These are phyloP conservation scores for Argyresthia goedartella DNA, from an alignment of 2,888 invertebrate genomes.

Conservation along the genomic window DNA sequence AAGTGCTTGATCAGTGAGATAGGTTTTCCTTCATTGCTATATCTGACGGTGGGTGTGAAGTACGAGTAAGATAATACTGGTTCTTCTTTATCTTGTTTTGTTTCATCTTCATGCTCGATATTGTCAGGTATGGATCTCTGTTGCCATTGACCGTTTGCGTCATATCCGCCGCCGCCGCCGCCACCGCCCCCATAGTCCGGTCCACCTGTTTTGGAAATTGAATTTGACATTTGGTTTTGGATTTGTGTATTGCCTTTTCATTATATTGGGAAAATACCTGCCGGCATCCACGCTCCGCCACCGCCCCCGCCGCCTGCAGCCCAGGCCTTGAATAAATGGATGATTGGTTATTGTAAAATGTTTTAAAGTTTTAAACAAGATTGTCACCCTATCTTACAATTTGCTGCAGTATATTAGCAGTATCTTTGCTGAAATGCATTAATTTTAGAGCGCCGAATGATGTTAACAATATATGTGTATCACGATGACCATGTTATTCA, in stretches of 20 bases:
- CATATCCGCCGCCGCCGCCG: slow-evolving; percentile 42
- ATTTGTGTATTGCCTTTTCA: background rate
- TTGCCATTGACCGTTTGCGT: slow-evolving; percentile 64
- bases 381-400: no score
- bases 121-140: slow-evolving; percentile 34
- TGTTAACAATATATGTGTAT: no score
- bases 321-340: slow-evolving; percentile 53
- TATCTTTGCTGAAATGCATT: no score
- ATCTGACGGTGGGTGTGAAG: slow-evolving; percentile 26
- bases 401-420: no score
- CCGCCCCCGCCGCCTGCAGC: slow-evolving; percentile 52
- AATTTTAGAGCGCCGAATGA: no score
- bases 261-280: slow-evolving; percentile 50
- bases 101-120: slow-evolving; percentile 20
- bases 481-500: no score
- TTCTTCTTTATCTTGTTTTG: slow-evolving; percentile 16
- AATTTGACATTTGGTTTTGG: background rate
- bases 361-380: no score
- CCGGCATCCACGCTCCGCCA: slow-evolving; percentile 62
- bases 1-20: slow-evolving; percentile 12
- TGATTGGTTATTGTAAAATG: background rate
- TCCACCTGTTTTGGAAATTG: slow-evolving; percentile 33
- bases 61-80: slow-evolving; percentile 35
- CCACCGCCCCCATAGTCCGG: slow-evolving; percentile 47
- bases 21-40: slow-evolving; percentile 18